Base-by-base conservation (phyloP, 92 coral and sea anemone species). In the Actinernus sp. region DNA sequence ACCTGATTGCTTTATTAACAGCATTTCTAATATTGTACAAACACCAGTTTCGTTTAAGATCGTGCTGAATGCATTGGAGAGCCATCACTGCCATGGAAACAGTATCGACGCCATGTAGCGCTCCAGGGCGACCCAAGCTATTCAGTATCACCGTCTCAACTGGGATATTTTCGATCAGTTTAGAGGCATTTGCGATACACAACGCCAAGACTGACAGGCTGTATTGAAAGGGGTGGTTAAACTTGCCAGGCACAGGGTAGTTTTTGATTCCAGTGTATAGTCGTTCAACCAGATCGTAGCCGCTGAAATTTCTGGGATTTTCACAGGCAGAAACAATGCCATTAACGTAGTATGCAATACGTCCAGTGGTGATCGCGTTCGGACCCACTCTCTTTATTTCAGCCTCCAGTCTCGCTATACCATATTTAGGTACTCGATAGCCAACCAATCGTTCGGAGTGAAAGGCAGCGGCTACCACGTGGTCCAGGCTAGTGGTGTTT, bases 201-300 rank as follows among this genome's bases (percentile, higher is more conserved):
- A 92, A 51, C 12, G 97, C 94, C 41, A 92, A 23, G 2, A 82
- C 64, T 14, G 84, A 88, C 9, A 83, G 65, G 40, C 91, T 82
- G 49, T 78, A 85, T 68, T 74, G 86, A 63, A 74, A 92, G 2
- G 86, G 81, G 30, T 92, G 85, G 44, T 78, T 41, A 55, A 78
- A 91, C 2, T 52, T 32, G 5, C 71, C 32, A 4, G 20, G 11
- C 26, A 34, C 13, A 1, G 84, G 84, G 50, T 49, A 91, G 29
- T 68, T 73, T 11, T 26, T 32, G 24, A 87, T 40, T 41, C 78
- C 86, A 27, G 31, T 45, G 3, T 37, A 46, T 43, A 91, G 65
- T 29, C 72, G 37, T 20, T 65, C 33, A 7, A 78, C 50, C 61
- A 91, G 57, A 57, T 90, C 40, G 36, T 69, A 16, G 4, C 68